Evolutionary conservation across 2,113 vertebrate species (phyloP).

Genomic region (Corythoichthys haematopterus): DNA sequence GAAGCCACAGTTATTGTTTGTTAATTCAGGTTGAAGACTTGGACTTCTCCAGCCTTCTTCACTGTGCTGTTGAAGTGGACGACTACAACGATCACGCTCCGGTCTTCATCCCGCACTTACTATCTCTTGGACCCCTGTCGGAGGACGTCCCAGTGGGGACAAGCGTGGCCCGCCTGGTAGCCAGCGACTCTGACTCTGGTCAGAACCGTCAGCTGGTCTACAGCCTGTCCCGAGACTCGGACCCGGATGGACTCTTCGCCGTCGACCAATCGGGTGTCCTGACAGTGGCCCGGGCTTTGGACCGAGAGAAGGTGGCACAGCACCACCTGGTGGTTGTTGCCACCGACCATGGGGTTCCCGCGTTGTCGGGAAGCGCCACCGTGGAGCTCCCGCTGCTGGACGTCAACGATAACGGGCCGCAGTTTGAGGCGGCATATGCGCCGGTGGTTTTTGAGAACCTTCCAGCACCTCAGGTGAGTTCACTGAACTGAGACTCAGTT

Average conservation of each 20-base stretch:
- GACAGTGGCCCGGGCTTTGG: constrained; percentile 72
- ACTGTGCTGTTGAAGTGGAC: constrained; percentile 80
- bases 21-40: constrained; percentile 74
- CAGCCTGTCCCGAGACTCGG: constrained; percentile 76
- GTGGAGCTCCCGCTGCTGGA: constrained; percentile 79
- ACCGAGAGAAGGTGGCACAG: constrained; percentile 72
- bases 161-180: constrained; percentile 73
- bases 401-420: constrained; percentile 85
- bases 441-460: constrained; percentile 83
- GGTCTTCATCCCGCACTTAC: constrained; percentile 77
- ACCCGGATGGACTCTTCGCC: constrained; percentile 73
- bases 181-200: constrained; percentile 81
- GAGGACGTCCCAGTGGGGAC: constrained; percentile 78
- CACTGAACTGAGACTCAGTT: too few relatives aligned
- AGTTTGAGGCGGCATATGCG: constrained; percentile 76
- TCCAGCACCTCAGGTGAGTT: constrained; percentile 58
- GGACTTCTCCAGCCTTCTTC: constrained; percentile 79
- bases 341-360: constrained; percentile 75
- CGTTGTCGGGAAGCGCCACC: constrained; percentile 74
- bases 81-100: constrained; percentile 86
- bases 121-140: constrained; percentile 70
- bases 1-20: neutral
- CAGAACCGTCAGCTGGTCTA: constrained; percentile 79
- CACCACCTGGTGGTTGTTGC: constrained; percentile 78
- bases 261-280: constrained; percentile 76